Evolutionary conservation across 1,140 invertebrate species (phyloP).

Genomic region (Cydia fagiglandana): DNA sequence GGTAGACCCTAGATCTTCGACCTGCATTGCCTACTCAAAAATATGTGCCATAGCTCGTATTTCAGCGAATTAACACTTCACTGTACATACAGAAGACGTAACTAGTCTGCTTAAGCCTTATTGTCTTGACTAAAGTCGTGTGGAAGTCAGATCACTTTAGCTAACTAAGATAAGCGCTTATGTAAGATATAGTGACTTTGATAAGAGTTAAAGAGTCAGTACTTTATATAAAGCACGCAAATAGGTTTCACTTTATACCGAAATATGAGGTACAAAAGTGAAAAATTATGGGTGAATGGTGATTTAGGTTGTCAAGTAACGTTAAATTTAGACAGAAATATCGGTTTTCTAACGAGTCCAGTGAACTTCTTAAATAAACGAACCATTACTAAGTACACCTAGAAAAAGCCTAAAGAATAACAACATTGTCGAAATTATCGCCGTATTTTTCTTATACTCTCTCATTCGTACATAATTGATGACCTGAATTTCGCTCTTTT

Average conservation of each 20-base stretch:
- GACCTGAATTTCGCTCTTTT: slow-evolving; percentile 27
- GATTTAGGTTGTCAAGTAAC: not conserved
- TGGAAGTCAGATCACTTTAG: no score
- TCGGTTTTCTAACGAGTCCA: not conserved
- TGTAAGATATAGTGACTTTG: no score
- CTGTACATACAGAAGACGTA: not conserved
- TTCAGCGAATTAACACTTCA: no score
- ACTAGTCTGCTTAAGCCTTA: no score
- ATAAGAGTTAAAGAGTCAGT: no score
- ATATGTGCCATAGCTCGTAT: no score
- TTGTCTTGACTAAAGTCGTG: no score
- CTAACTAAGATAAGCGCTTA: no score
- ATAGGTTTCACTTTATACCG: not conserved
- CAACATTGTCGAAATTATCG: not conserved
- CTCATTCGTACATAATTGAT: slow-evolving; percentile 25
- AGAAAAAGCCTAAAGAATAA: not conserved
- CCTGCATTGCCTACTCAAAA: no score
- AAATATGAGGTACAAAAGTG: not conserved
- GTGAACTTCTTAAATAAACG: not conserved
- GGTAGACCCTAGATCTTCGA: no score
- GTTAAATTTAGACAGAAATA: not conserved
- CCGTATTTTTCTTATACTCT: slow-evolving; percentile 6
- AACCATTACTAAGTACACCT: not conserved
- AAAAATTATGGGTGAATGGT: not conserved
- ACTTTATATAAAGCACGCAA: not conserved